Evolutionary conservation across 2,113 vertebrate species (phyloP), one percentile per base, ranked within the genome.

Genomic region (Solenodon paradoxus): DNA sequence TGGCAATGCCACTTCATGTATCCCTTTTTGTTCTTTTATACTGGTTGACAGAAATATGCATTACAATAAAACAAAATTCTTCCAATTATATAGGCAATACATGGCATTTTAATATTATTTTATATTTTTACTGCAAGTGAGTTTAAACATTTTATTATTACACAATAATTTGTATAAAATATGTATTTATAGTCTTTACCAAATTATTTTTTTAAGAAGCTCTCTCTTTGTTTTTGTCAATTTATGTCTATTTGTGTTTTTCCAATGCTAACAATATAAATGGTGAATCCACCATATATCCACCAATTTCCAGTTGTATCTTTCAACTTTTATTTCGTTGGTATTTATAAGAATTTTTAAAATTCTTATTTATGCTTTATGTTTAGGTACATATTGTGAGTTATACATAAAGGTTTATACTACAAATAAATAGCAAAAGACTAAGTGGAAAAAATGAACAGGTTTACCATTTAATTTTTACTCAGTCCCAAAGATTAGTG

Each of bases 401-500:
- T 69, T 90, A 69, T 16, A 17, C 22, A 83, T 19, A 71, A 94
- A 66, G 12, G 32, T 12, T 49, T 87, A 61, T 42, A 74, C 64
- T 79, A 84, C 96, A 28, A 66, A 2, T 55, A 4, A 16, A 30
- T 26, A 69, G 32, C 26, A 47, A 77, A 42, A 42, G 59, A 78
- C 82, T 20, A 42, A 40, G 0, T 5, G 38, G 45, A 71, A 85
- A 87, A 94, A 86, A 35, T 49, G 88, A 78, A 20, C 82, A 38
- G 49, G 59, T 95, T 74, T 74, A 78, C 68, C 32, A 71, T 75
- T 64, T 93, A n/a, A 22, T 32, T 85, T 88, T 91, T 83, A 55
- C 69, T 78, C 30, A 38, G 17, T 61, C 81, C 35, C 40, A 92
- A 89, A 95, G 16, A 26, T 90, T 97, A 77, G 66, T 84, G 30